Base-by-base conservation (phyloP, 2,797 vertebrate species). In the Lutjanus campechanus region DNA sequence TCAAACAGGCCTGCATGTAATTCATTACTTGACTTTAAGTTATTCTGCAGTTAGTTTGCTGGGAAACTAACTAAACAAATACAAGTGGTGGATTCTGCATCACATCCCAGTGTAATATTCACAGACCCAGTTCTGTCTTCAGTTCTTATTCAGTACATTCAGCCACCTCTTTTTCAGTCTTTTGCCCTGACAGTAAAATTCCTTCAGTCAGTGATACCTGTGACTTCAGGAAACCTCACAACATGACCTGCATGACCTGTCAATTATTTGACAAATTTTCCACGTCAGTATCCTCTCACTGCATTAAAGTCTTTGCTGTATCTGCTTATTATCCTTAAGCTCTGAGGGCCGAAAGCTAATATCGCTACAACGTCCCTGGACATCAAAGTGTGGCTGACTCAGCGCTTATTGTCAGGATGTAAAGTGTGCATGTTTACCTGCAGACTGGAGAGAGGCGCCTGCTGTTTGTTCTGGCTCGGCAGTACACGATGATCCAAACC, bases 401-500 rank as follows among this genome's bases (percentile, higher is more conserved):
- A 76, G 89, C 86, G 22, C 47, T 49, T 70, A 51, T 50, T 73
- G 41, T 49, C 81, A 64, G 66, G 47, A 41, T 82, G 81, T 47
- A 82, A 77, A 79, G 64, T 20, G 66, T 72, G 67, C 61, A 46
- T 81, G 56, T 84, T 87, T 82, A 88, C 87, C 83, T 82, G 83
- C 69, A 62, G 83, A 83, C 64, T 74, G 73, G 36, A 71, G 56
- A 84, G 72, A 47, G 55, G 22, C 2, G 25, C 75, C 75, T 69
- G 74, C 79, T 79, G 87, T 89, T 88, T 89, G 77, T 75, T 86
- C 81, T 74, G 61, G 46, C 77, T 80, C 58, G 19, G 47, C 69
- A 44, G 16, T 47, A 62, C 68, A 54, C 12, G 0, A 22, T 19
- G 13, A 84, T 87, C 68, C 70, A 67, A 61, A 70, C 61, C 61